Evolutionary conservation across 2,797 vertebrate species (phyloP).

Genomic region (Sibirionetta formosa): DNA sequence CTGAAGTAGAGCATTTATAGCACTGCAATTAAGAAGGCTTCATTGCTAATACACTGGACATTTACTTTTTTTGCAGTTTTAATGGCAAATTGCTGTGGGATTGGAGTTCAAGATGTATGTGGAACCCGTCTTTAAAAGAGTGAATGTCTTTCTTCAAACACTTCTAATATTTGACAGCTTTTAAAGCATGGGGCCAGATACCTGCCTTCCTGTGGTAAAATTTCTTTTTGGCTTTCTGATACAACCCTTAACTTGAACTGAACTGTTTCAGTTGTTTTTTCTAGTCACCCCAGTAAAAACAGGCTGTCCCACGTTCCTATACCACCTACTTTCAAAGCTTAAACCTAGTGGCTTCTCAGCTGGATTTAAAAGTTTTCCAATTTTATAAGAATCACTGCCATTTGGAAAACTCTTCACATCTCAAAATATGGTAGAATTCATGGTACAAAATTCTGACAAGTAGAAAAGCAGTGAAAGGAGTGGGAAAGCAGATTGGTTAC

Average conservation of each 20-base stretch:
- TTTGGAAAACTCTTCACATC: neutral
- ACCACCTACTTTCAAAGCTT: neutral
- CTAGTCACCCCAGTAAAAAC: neutral
- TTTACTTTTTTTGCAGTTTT: slow-evolving; percentile 35
- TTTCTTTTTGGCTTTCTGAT: neutral
- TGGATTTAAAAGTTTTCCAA: neutral
- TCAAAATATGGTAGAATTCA: neutral
- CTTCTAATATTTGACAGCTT: neutral
- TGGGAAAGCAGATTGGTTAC: neutral
- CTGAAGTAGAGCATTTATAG: slow-evolving; percentile 20
- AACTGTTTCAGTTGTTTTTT: neutral
- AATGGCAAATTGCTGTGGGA: neutral
- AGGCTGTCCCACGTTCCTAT: neutral
- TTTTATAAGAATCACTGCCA: neutral
- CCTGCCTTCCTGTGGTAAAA: neutral
- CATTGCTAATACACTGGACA: slow-evolving; percentile 32
- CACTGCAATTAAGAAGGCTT: slow-evolving; percentile 37
- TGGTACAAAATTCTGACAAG: neutral
- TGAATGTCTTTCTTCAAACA: neutral
- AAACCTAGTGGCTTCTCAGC: accelerated
- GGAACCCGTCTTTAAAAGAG: neutral
- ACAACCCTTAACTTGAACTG: neutral
- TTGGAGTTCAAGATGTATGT: neutral
- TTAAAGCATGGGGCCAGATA: neutral
- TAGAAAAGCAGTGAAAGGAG: neutral